phyloP scores from a whole-genome alignment of 2,113 vertebrate genomes.

The Prietella phreatophila region DNA sequence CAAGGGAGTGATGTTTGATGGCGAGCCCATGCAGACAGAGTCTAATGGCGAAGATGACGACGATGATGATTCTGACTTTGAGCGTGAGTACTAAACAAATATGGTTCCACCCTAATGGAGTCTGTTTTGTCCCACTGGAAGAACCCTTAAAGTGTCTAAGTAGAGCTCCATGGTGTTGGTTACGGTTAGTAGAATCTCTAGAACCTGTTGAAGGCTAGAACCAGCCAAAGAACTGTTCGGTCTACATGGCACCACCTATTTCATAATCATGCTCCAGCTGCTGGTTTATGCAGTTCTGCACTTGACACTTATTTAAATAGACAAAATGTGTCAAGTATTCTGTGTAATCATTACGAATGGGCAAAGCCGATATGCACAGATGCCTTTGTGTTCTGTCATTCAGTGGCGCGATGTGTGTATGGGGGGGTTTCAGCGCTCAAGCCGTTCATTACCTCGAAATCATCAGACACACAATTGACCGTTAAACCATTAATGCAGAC shows the following conservation, averaged over 20 bases:
- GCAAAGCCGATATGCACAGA: constrained; percentile 22
- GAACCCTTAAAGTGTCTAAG: neutral
- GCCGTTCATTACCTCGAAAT: neutral
- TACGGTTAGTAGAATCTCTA: neutral
- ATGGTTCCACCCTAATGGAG: neutral
- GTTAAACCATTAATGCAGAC: neutral
- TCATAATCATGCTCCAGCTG: neutral
- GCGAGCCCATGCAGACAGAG: constrained; percentile 83
- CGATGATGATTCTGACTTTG: constrained; percentile 85
- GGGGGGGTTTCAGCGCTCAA: neutral
- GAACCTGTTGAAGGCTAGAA: neutral
- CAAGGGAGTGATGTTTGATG: constrained; percentile 78
- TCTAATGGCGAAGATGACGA: constrained; percentile 84
- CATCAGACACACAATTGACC: neutral
- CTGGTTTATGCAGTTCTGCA: neutral
- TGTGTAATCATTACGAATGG: constrained; percentile 16
- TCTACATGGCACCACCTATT: neutral
- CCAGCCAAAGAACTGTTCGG: neutral
- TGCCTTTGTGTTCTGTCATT: constrained; percentile 45
- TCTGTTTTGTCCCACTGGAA: neutral
- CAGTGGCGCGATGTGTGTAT: constrained; percentile 4
- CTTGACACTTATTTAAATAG: neutral
- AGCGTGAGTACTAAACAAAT: constrained; percentile 77
- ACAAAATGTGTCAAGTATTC: constrained; percentile 4
- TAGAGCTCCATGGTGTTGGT: neutral